A percentile compares a stretch with the other conserved stretches of the same genome.
phyloP scores from a whole-genome alignment of 2,113 vertebrate species.

The Semnornis frantzii region DNA sequence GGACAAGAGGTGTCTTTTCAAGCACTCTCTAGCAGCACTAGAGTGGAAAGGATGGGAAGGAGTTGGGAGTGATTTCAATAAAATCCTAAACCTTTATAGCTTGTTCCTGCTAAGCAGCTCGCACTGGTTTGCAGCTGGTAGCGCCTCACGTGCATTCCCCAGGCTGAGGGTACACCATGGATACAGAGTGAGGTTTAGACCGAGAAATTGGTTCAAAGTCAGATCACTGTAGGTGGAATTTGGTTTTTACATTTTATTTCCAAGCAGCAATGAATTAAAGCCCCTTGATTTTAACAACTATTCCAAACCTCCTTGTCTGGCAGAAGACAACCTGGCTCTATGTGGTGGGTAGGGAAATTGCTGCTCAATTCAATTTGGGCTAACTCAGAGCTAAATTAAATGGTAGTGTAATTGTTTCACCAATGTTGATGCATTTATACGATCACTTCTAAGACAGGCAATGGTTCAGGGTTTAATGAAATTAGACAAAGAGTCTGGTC shows the following conservation, averaged over 20 bases:
- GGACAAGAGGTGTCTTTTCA: background rate
- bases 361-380: background rate
- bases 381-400: conserved; percentile 44
- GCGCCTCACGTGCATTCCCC: background rate
- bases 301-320: background rate
- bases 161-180: background rate
- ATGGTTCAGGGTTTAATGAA: background rate
- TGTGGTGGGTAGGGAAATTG: background rate
- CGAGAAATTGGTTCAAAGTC: background rate
- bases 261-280: background rate
- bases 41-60: background rate
- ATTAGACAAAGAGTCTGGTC: background rate
- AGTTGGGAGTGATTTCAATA: background rate
- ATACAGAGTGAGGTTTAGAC: background rate
- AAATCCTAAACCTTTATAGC: background rate
- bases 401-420: background rate
- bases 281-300: background rate
- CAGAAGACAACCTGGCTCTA: background rate
- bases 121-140: background rate
- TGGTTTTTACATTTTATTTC: too few relatives aligned
- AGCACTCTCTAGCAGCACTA: background rate
- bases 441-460: background rate
- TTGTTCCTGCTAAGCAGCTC: background rate
- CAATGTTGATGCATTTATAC: background rate
- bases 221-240: background rate